These are phyloP conservation scores for Drosophila yooni DNA, from an alignment of 2,888 invertebrate species.

Conservation along the genomic window DNA sequence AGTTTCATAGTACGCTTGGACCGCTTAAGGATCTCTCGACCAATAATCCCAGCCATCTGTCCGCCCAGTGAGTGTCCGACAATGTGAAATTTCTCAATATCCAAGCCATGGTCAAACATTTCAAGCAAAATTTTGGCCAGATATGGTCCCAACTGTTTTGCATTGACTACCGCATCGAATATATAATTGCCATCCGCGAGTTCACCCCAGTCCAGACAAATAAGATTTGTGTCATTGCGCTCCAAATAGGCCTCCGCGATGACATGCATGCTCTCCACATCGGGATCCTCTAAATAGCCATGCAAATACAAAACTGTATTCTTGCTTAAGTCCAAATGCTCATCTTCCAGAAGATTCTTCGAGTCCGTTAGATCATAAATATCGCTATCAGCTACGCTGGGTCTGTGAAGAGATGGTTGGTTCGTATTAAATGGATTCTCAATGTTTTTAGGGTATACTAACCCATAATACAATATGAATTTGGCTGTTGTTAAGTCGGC, in stretches of 20 bases:
- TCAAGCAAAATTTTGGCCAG: constrained; percentile 78
- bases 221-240: constrained; percentile 81
- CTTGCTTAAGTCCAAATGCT: constrained; percentile 83
- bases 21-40: constrained; percentile 73
- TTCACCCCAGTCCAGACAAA: constrained; percentile 84
- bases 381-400: constrained; percentile 76
- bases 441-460: constrained; percentile 23
- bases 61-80: constrained; percentile 85
- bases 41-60: constrained; percentile 83
- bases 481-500: constrained; percentile 86
- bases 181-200: constrained; percentile 84
- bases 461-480: constrained; percentile 82
- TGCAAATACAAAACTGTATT: constrained; percentile 87
- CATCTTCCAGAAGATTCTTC: constrained; percentile 69
- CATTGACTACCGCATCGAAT: constrained; percentile 83
- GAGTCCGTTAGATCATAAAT: constrained; percentile 78
- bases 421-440: background rate
- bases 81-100: constrained; percentile 81
- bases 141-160: constrained; percentile 80
- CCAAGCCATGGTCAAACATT: constrained; percentile 82
- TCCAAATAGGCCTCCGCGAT: constrained; percentile 83
- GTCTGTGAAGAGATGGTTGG: constrained; percentile 55
- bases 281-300: constrained; percentile 87
- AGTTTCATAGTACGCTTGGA: constrained; percentile 61
- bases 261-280: constrained; percentile 87